Evolutionary conservation across 2,113 vertebrate genomes (phyloP), one percentile per base, ranked within the genome.

Genomic region (Tragulus kanchil): DNA sequence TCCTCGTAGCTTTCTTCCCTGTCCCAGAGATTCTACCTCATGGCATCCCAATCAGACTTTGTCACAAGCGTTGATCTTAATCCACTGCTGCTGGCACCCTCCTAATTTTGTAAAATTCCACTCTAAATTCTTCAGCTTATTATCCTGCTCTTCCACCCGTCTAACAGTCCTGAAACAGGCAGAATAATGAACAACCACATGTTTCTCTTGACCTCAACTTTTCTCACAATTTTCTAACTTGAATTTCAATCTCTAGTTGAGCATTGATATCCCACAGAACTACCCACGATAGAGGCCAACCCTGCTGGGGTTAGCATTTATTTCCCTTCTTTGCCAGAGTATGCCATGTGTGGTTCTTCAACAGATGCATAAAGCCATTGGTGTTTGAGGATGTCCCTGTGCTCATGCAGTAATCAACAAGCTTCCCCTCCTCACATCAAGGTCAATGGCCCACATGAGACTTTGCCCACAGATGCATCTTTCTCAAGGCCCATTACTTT

Each of bases 351-450:
- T 0, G 9, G 28, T 79, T 90, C 48, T 50, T 65, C 15, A 79
- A 42, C 59, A 79, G 54, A 36, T 26, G 21, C 48, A 65, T 65
- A 54, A 65, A 26, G 28, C 31, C 14, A 25, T 10, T 52, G 58
- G 14, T 36, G 3, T 42, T 77, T 0, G 0, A 6, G 48, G 59
- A 1, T 65, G 59, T 64, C 61, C 10, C 31, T 3, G 1, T 52
- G 28, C 59, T 54, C 61, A 54, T 25, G n/a, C 17, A 17, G 14
- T 0, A 2, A 42, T 26, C 42, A 23, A 28, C 23, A 61, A 56
- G 23, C 8, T 52, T 69, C 31, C 21, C 14, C 31, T 78, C 31
- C 6, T 3, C 1, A 3, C 15, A 12, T 31, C 28, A 25, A 61
- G 15, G 15, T 69, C 23, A 15, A 23, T 21, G 21, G 21, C 15